Percentiles rank a stretch among this genome's conserved stretches.
phyloP scores from a whole-genome alignment of 2,797 vertebrate species.

The Sphenodon punctatus region DNA sequence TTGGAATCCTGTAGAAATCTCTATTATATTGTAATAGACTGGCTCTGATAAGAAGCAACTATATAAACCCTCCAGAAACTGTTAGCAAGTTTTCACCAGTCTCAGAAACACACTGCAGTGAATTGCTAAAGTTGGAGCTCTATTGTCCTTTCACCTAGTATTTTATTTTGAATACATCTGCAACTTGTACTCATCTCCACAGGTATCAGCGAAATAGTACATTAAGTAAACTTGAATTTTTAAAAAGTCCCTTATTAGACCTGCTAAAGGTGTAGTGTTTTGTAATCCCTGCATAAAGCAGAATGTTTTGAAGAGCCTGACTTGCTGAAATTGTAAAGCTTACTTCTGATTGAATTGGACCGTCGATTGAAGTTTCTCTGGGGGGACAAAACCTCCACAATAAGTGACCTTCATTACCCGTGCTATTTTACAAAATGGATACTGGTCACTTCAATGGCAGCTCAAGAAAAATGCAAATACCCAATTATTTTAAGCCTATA shows the following conservation, averaged over 20 bases:
- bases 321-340: background rate
- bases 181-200: background rate
- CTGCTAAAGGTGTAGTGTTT: background rate
- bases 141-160: background rate
- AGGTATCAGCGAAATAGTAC: background rate
- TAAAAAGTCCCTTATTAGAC: background rate
- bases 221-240: background rate
- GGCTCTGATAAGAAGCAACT: background rate
- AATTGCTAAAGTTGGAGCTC: background rate
- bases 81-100: background rate
- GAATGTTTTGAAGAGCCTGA: background rate
- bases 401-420: background rate
- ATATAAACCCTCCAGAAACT: background rate
- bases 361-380: background rate
- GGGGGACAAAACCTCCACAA: background rate
- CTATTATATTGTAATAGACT: background rate
- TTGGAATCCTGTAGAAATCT: background rate
- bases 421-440: background rate
- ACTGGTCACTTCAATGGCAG: background rate
- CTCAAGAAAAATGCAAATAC: background rate
- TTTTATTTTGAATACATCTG: background rate
- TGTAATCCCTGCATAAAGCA: background rate
- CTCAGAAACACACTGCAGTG: background rate
- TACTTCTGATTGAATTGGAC: background rate
- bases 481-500: background rate